Evolutionary conservation across 2,113 vertebrate genomes (phyloP).

Genomic region (Syngnathus floridae): DNA sequence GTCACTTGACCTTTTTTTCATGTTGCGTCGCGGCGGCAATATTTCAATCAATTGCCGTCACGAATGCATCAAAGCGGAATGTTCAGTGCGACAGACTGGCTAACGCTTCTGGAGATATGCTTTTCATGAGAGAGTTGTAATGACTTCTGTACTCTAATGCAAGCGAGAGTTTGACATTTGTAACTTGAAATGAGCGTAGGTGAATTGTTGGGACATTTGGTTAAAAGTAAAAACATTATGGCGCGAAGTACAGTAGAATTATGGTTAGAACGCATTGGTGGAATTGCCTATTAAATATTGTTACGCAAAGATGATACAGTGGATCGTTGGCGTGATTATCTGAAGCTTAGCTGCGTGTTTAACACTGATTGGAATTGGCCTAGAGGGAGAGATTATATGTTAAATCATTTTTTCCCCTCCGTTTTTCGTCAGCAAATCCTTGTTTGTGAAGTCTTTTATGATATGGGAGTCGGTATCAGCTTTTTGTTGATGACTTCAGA

Average conservation of each 20-base stretch:
- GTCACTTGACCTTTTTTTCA: slow-evolving; percentile 48
- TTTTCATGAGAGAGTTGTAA: neutral
- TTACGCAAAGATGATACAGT: slow-evolving; percentile 13
- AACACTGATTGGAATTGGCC: slow-evolving; percentile 32
- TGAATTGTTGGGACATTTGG: slow-evolving; percentile 1
- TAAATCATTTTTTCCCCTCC: neutral
- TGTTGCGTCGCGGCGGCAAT: slow-evolving; percentile 4
- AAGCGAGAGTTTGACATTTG: neutral
- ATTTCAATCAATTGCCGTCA: neutral
- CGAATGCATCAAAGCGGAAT: neutral
- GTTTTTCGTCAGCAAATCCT: too few species aligned
- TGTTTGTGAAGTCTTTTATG: neutral
- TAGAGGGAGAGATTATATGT: slow-evolving; percentile 37
- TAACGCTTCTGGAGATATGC: neutral
- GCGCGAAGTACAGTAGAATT: neutral
- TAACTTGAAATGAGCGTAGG: neutral
- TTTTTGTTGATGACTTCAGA: neutral
- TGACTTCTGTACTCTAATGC: neutral
- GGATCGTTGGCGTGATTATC: slow-evolving; percentile 8
- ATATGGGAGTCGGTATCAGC: neutral
- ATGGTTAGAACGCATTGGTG: neutral
- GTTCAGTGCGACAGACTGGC: neutral
- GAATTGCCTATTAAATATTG: slow-evolving; percentile 6
- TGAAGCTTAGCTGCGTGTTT: slow-evolving; percentile 27
- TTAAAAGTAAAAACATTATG: neutral